Evolutionary conservation across 1,140 invertebrate genomes (phyloP).

Genomic region (Oppia nitens): DNA sequence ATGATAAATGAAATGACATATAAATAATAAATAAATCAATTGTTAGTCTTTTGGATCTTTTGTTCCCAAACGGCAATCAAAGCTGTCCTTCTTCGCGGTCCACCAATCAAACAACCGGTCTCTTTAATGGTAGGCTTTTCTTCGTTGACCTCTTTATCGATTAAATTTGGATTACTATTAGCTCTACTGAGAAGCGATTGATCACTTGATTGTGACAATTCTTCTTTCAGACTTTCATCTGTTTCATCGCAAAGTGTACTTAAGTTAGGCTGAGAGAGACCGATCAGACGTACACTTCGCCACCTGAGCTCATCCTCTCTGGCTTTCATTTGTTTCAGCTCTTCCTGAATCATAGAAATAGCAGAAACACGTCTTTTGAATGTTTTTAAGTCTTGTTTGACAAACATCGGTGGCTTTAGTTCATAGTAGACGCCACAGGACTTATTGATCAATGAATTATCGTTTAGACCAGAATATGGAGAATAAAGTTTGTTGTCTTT

Average conservation of each 20-base stretch:
- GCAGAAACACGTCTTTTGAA: conserved; percentile 28
- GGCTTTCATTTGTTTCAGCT: conserved; percentile 50
- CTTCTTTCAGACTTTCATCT: background rate
- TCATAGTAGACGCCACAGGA: background rate
- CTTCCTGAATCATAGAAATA: conserved; percentile 57
- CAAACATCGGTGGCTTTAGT: background rate
- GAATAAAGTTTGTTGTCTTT: background rate
- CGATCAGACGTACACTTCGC: conserved; percentile 1
- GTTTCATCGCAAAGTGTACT: background rate
- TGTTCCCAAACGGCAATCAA: conserved; percentile 37
- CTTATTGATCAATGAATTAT: background rate
- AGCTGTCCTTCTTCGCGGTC: conserved; percentile 27
- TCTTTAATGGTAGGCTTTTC: no score
- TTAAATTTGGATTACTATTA: conserved; percentile 11
- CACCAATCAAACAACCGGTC: background rate
- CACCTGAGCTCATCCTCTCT: conserved; percentile 47
- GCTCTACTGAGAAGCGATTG: background rate
- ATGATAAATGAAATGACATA: no score
- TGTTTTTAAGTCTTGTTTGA: conserved; percentile 2
- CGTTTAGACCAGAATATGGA: background rate
- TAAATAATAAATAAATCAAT: no score
- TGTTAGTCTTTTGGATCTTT: no score
- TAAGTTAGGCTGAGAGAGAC: conserved; percentile 6
- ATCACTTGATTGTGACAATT: conserved; percentile 1
- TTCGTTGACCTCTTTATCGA: background rate